phyloP scores from a whole-genome alignment of 2,888 invertebrate species.

The Heliconius ismenius region DNA sequence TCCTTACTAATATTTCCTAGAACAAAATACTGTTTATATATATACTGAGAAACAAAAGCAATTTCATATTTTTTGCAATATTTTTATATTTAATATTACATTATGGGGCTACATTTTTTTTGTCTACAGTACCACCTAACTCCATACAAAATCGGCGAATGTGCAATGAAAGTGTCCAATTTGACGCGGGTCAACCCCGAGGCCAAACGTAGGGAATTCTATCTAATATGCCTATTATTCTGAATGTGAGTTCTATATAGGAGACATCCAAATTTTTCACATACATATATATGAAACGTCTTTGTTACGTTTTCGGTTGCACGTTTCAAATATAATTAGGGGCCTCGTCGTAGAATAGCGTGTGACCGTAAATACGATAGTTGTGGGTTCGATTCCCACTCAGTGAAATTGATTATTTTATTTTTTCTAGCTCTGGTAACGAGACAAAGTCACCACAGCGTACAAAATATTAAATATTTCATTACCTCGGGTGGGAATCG shows the following conservation, averaged over 20 bases:
- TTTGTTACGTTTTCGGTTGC: not conserved
- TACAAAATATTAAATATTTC: no score
- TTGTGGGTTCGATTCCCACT: not conserved
- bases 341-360: not conserved
- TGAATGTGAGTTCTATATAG: slow-evolving; percentile 55
- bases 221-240: slow-evolving; percentile 68
- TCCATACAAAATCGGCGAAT: slow-evolving; percentile 60
- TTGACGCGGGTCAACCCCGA: slow-evolving; percentile 68
- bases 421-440: not conserved
- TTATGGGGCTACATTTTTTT: not conserved
- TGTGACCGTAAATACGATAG: not conserved
- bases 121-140: slow-evolving; percentile 27
- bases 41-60: no score
- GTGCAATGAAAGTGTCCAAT: slow-evolving; percentile 73
- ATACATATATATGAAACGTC: not conserved
- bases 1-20: no score
- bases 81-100: no score
- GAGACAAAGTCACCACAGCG: not conserved
- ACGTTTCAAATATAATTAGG: not conserved
- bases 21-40: no score
- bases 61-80: not conserved
- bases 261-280: slow-evolving; percentile 24
- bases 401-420: not conserved
- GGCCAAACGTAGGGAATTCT: slow-evolving; percentile 68
- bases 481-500: no score